phyloP scores from a whole-genome alignment of 1,140 invertebrate species.

The Andricus grossulariae region DNA sequence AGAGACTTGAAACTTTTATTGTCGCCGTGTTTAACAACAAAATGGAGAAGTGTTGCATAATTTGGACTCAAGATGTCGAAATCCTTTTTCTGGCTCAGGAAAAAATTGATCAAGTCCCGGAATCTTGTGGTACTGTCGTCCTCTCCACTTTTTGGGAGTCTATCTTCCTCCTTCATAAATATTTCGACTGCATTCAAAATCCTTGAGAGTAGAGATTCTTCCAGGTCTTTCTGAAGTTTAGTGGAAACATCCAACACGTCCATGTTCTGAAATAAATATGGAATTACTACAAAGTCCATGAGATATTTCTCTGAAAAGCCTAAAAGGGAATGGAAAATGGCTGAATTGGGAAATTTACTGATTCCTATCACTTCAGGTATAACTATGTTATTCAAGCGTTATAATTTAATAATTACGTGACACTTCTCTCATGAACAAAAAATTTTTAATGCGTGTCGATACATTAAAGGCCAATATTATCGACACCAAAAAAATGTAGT shows the following conservation, averaged over 20 bases:
- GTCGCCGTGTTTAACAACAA: slow-evolving; percentile 7
- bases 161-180: neutral
- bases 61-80: slow-evolving; percentile 20
- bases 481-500: too few relatives aligned
- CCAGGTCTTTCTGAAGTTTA: neutral
- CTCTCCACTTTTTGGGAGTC: neutral
- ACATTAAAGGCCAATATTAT: too few relatives aligned
- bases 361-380: too few relatives aligned
- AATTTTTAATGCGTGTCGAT: too few relatives aligned
- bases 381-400: too few relatives aligned
- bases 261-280: neutral
- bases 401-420: too few relatives aligned
- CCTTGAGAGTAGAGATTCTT: neutral
- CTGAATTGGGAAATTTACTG: too few relatives aligned
- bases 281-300: too few relatives aligned
- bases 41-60: slow-evolving; percentile 4
- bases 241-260: neutral
- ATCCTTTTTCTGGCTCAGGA: neutral
- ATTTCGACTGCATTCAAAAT: slow-evolving; percentile 11
- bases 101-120: neutral
- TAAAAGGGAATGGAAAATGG: too few relatives aligned
- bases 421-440: too few relatives aligned
- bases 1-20: neutral
- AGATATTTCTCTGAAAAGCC: too few relatives aligned
- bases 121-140: neutral